These are phyloP conservation scores for Hybos culiciformis DNA, from an alignment of 2,888 invertebrate genomes.

Conservation along the genomic window DNA sequence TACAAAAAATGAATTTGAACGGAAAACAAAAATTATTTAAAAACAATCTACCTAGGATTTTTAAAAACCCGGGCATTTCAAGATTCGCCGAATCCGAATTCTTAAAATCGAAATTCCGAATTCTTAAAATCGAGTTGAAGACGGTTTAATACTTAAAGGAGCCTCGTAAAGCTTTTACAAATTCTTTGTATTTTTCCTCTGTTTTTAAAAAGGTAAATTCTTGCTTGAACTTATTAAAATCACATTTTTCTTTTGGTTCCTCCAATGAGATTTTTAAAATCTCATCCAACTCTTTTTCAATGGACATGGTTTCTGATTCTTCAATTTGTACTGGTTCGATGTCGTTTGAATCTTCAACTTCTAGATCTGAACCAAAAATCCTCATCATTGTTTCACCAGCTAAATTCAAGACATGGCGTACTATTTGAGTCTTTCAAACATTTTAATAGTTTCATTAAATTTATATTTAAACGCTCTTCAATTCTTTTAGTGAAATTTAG, in stretches of 20 bases:
- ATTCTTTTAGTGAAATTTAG: neutral
- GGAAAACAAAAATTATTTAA: too few relatives aligned
- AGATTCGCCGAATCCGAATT: too few relatives aligned
- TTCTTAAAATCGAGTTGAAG: too few relatives aligned
- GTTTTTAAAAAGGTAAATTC: neutral
- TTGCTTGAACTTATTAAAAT: neutral
- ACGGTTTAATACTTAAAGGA: neutral
- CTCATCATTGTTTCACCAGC: neutral
- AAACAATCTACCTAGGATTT: too few relatives aligned
- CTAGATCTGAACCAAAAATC: neutral
- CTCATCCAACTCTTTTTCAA: constrained; percentile 1
- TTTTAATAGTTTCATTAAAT: constrained; percentile 1
- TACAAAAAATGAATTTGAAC: too few relatives aligned
- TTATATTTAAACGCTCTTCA: neutral
- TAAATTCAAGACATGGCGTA: neutral
- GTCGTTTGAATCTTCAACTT: neutral
- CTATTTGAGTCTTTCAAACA: neutral
- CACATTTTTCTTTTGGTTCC: neutral
- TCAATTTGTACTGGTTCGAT: neutral
- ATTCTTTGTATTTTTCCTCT: neutral
- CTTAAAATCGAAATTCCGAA: too few relatives aligned
- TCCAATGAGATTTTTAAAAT: neutral
- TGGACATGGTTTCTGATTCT: neutral
- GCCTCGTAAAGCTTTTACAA: neutral
- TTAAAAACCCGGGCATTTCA: too few relatives aligned